A percentile compares a stretch with the other conserved stretches of the same genome.
Conservation (phyloP, 2,797 vertebrate genomes). For the Enteromius anoplus region DNA sequence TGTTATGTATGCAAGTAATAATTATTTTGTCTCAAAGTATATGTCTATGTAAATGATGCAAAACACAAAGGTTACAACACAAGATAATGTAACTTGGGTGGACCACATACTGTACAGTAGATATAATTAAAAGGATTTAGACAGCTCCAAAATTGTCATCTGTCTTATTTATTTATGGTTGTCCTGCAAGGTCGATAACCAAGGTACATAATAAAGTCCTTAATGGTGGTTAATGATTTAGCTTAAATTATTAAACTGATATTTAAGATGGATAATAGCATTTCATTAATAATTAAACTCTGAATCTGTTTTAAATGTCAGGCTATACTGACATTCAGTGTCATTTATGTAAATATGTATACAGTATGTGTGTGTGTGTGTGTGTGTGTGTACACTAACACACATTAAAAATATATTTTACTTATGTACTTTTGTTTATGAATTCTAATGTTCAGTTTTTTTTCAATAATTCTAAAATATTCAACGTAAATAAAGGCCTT, state of each 20-base stretch:
- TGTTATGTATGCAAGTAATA: not conserved
- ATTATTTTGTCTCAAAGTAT: not conserved
- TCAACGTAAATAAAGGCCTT: not conserved
- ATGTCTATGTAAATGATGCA: not conserved
- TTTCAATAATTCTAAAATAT: not conserved
- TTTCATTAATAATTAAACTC: conserved; percentile 4
- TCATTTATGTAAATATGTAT: not conserved
- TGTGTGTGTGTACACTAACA: not conserved
- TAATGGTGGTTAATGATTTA: conserved; percentile 13
- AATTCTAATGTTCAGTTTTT: not conserved
- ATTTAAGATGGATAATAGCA: conserved; percentile 10
- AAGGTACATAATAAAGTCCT: not conserved
- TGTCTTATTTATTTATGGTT: not conserved
- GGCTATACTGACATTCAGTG: not conserved
- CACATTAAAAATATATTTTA: not conserved
- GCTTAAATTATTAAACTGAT: conserved; percentile 6
- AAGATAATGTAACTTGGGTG: not conserved
- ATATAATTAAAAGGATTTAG: not conserved
- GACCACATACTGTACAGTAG: not conserved
- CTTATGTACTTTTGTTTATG: not conserved
- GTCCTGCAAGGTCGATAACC: not conserved
- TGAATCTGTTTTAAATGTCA: conserved; percentile 11
- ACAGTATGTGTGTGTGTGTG: not conserved
- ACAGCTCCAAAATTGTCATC: not conserved
- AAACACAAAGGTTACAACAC: not conserved